phyloP scores from a whole-genome alignment of 2,113 vertebrate genomes.

The Brachyhypopomus gauderio region DNA sequence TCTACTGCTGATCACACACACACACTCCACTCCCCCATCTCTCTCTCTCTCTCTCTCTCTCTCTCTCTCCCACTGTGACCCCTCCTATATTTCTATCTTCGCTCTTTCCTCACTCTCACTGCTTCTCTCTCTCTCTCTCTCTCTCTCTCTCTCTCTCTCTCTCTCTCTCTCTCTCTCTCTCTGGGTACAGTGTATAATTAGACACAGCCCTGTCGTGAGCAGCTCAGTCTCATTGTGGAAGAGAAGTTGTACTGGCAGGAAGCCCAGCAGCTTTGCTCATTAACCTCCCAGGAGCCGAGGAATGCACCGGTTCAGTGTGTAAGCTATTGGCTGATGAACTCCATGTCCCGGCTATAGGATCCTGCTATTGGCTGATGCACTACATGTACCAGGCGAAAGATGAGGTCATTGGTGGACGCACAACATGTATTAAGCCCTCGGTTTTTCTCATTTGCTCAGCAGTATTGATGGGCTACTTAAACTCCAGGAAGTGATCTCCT shows the following conservation, averaged over 20 bases:
- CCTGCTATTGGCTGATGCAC: constrained; percentile 54
- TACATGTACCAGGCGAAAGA: constrained; percentile 52
- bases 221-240: constrained; percentile 73
- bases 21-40: constrained; percentile 47
- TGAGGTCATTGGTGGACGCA: constrained; percentile 43
- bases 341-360: constrained; percentile 55
- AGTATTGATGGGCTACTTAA: not conserved
- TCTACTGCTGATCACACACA: constrained; percentile 35
- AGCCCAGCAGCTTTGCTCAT: constrained; percentile 76
- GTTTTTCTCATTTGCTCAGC: not conserved
- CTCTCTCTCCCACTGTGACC: constrained; percentile 49
- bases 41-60: constrained; percentile 33
- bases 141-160: constrained; percentile 60
- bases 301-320: constrained; percentile 47
- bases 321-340: constrained; percentile 68
- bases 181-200: constrained; percentile 73
- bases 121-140: constrained; percentile 58
- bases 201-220: constrained; percentile 52
- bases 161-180: constrained; percentile 60
- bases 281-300: constrained; percentile 72
- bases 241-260: constrained; percentile 70
- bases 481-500: not conserved
- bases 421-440: not conserved
- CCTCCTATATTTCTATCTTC: constrained; percentile 53
- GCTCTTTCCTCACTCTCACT: constrained; percentile 58